Conservation (phyloP, 2,888 invertebrate species). For the Limenitis camilla region DNA sequence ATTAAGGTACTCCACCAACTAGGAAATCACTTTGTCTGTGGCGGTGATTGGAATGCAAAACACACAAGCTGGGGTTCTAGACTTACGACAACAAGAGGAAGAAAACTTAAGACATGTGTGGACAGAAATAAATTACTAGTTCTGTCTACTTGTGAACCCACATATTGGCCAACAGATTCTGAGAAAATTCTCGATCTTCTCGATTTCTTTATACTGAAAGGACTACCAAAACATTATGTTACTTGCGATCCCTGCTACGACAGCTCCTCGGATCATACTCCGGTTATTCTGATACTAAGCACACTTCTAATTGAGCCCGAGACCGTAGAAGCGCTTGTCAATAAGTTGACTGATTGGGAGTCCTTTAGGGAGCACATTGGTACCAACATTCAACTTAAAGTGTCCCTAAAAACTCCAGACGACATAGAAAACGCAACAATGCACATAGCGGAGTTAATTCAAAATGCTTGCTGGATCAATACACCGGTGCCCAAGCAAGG, state of each 20-base stretch:
- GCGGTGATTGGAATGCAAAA: constrained; percentile 22
- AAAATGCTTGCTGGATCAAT: constrained; percentile 8
- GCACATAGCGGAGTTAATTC: constrained; percentile 3
- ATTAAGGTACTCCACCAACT: constrained; percentile 1
- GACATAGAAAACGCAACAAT: constrained; percentile 9
- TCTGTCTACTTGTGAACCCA: constrained; percentile 24
- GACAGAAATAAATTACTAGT: constrained; percentile 11
- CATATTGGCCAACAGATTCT: constrained; percentile 26
- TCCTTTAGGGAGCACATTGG: constrained; percentile 14
- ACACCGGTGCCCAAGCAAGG: constrained; percentile 4
- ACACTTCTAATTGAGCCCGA: not conserved
- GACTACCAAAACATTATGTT: constrained; percentile 6
- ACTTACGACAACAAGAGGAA: constrained; percentile 21
- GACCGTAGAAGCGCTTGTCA: constrained; percentile 6
- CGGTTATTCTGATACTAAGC: constrained; percentile 23
- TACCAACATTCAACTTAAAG: constrained; percentile 4
- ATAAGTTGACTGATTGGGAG: constrained; percentile 23
- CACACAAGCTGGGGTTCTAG: constrained; percentile 17
- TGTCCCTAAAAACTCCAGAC: constrained; percentile 14
- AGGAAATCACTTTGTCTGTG: constrained; percentile 14
- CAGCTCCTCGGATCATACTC: constrained; percentile 23
- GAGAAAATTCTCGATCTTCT: constrained; percentile 21
- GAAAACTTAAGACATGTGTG: constrained; percentile 19
- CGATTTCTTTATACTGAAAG: constrained; percentile 24
- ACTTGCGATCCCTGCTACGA: constrained; percentile 22